phyloP scores from a whole-genome alignment of 1,140 invertebrate species.

The Macrotrachela quadricornifera region DNA sequence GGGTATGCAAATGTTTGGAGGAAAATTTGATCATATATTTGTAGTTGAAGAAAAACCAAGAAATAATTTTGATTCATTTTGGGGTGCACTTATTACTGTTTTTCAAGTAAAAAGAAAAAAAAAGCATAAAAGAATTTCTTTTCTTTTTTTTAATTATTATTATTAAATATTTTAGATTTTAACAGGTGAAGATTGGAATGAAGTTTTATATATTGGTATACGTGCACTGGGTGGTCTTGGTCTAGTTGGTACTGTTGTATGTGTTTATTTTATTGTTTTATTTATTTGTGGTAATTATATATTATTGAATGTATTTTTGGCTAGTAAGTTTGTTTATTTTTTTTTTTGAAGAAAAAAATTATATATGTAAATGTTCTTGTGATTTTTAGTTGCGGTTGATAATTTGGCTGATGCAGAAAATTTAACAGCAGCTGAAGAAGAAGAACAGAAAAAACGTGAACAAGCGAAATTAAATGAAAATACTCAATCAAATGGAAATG shows the following conservation, averaged over 20 bases:
- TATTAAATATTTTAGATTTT: conserved; percentile 51
- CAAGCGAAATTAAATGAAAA: conserved; percentile 18
- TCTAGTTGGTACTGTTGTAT: conserved; percentile 62
- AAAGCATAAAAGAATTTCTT: background rate
- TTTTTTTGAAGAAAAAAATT: too few species aligned
- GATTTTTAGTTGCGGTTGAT: conserved; percentile 63
- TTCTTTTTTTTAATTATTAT: background rate
- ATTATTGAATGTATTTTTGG: conserved; percentile 98
- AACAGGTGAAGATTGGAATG: conserved; percentile 98
- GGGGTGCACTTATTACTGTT: conserved; percentile 40
- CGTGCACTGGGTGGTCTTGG: conserved; percentile 76
- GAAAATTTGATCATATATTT: conserved; percentile 30
- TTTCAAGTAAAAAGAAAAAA: conserved; percentile 34
- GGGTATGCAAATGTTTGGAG: conserved; percentile 55
- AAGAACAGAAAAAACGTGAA: conserved; percentile 36
- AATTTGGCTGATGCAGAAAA: conserved; percentile 96
- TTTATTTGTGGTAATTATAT: conserved; percentile 99
- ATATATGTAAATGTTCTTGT: too few species aligned
- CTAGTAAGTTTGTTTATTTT: conserved; percentile 37
- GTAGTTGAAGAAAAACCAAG: conserved; percentile 33
- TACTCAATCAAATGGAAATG: conserved; percentile 1
- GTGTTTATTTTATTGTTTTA: conserved; percentile 90
- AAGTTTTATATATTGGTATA: conserved; percentile 94
- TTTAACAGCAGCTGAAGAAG: conserved; percentile 71
- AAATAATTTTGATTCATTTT: conserved; percentile 43